Percentiles rank a stretch among this genome's conserved stretches.
Conservation (phyloP, 1,140 invertebrate genomes). For the Mylabris phalerata region DNA sequence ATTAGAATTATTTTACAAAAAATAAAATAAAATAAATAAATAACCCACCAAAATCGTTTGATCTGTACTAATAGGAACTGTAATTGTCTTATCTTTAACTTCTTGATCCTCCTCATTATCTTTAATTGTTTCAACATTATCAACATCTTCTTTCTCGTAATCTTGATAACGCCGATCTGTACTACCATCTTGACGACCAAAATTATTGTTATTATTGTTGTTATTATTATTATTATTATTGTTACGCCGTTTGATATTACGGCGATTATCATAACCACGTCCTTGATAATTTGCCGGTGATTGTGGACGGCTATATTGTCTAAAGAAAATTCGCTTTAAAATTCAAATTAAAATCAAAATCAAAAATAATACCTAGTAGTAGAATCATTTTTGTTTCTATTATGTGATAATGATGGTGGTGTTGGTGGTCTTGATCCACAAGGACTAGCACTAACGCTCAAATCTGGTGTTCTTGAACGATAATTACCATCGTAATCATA, state of each 20-base stretch:
- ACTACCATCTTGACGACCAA: background rate
- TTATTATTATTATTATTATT: background rate
- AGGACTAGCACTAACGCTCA: conserved; percentile 21
- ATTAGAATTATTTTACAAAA: background rate
- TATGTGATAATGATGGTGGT: conserved; percentile 29
- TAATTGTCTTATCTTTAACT: conserved; percentile 11
- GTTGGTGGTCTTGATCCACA: conserved; percentile 37
- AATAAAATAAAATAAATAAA: background rate
- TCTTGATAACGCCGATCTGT: conserved; percentile 7
- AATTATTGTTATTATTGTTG: background rate
- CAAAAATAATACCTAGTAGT: no score
- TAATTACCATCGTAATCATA: conserved; percentile 36
- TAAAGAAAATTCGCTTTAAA: background rate
- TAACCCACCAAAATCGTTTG: conserved; percentile 19
- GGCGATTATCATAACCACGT: conserved; percentile 3
- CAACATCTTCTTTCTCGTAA: conserved; percentile 5
- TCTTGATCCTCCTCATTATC: conserved; percentile 1
- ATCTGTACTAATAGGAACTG: conserved; percentile 7
- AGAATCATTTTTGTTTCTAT: no score
- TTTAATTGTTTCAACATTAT: background rate
- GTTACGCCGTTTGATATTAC: conserved; percentile 4
- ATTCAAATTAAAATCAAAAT: conserved; percentile 8
- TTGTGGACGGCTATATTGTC: conserved; percentile 17
- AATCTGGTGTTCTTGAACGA: conserved; percentile 49
- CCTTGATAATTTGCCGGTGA: conserved; percentile 18